These are phyloP conservation scores for Cheilosia impressa DNA, from an alignment of 2,888 invertebrate genomes.

Conservation along the genomic window DNA sequence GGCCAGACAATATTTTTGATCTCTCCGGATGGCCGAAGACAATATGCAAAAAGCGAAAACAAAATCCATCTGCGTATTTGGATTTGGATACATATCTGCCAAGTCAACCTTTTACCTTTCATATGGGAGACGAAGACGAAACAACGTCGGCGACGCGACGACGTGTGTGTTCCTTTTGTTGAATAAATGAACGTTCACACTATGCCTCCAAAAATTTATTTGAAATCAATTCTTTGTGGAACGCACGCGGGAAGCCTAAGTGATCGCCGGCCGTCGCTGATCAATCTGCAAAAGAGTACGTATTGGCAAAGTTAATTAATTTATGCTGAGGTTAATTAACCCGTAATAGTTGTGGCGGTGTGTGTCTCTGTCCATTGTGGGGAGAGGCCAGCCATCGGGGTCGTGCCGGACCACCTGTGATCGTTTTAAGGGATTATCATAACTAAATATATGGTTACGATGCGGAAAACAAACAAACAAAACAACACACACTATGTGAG, in stretches of 20 bases:
- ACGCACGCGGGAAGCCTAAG: conserved; percentile 25
- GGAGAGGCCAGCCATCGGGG: conserved; percentile 7
- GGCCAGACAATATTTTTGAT: conserved; percentile 63
- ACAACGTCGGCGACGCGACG: conserved; percentile 42
- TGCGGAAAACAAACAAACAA: conserved; percentile 57
- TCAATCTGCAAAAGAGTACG: conserved; percentile 4
- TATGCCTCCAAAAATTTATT: conserved; percentile 73
- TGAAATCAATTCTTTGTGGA: conserved; percentile 70
- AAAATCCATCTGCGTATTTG: conserved; percentile 65
- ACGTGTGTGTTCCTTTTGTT: conserved; percentile 73
- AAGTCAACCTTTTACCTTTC: conserved; percentile 71
- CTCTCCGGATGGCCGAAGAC: conserved; percentile 53
- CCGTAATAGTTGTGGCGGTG: conserved; percentile 59
- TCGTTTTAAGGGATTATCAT: conserved; percentile 66
- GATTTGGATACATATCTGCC: conserved; percentile 33
- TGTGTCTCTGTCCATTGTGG: conserved; percentile 44
- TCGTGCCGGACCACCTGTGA: conserved; percentile 65
- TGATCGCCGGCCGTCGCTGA: background rate
- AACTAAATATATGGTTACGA: conserved; percentile 62
- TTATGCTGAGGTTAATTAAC: conserved; percentile 73
- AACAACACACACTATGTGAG: conserved; percentile 42
- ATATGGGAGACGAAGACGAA: conserved; percentile 18
- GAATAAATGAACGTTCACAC: conserved; percentile 72
- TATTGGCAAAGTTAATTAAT: conserved; percentile 74
- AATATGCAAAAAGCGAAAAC: conserved; percentile 69